phyloP scores from a whole-genome alignment of 2,888 invertebrate genomes.

The Perizoma flavofasciatum region DNA sequence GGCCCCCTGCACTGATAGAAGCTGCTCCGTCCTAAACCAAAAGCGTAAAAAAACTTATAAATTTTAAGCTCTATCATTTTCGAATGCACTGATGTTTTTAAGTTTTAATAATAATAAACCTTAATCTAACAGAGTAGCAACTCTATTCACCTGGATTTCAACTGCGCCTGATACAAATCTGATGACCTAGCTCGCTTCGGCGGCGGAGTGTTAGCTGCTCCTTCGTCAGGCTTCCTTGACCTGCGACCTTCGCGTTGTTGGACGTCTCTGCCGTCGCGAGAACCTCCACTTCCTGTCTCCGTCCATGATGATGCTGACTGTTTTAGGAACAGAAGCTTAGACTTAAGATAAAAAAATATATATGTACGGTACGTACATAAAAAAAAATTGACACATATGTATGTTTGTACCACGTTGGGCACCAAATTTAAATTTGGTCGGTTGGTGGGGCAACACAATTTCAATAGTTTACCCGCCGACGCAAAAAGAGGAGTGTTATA shows the following conservation, averaged over 20 bases:
- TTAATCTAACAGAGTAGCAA: slow-evolving; percentile 33
- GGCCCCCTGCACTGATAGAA: slow-evolving; percentile 69
- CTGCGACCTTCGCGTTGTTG: slow-evolving; percentile 72
- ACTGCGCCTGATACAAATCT: slow-evolving; percentile 86
- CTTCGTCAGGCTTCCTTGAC: slow-evolving; percentile 79
- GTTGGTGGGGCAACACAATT: too few species aligned
- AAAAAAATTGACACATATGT: too few species aligned
- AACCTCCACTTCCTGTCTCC: slow-evolving; percentile 74
- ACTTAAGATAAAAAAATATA: background rate
- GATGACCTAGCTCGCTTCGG: slow-evolving; percentile 89
- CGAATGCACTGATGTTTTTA: too few species aligned
- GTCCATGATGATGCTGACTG: slow-evolving; percentile 79
- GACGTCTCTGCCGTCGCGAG: slow-evolving; percentile 68
- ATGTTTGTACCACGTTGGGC: slow-evolving; percentile 16
- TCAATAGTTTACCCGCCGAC: too few species aligned
- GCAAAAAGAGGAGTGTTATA: too few species aligned
- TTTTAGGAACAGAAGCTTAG: slow-evolving; percentile 24
- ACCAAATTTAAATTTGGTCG: background rate
- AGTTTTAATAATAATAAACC: background rate
- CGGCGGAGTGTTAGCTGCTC: slow-evolving; percentile 83
- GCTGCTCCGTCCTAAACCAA: slow-evolving; percentile 78
- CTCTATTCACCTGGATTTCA: slow-evolving; percentile 76
- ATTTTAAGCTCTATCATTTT: slow-evolving; percentile 42
- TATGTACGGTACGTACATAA: too few species aligned
- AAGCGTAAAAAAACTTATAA: slow-evolving; percentile 57